A percentile compares a stretch with the other conserved stretches of the same genome.
Conservation (phyloP, 2,797 vertebrate genomes). For the Varecia variegata region DNA sequence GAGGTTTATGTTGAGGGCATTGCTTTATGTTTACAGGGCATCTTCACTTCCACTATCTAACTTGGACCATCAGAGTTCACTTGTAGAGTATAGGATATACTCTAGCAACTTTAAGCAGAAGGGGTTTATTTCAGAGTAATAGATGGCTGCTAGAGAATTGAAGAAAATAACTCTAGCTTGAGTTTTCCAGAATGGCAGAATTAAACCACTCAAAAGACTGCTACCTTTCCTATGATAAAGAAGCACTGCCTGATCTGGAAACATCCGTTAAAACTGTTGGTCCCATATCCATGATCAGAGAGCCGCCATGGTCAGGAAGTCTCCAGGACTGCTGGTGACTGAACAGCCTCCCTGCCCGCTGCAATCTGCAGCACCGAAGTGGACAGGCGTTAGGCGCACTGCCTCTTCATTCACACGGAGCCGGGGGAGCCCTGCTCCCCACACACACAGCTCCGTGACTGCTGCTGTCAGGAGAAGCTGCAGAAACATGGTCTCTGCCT, state of each 20-base stretch:
- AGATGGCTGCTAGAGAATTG: not conserved
- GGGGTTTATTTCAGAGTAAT: not conserved
- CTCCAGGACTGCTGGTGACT: not conserved
- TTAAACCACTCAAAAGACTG: not conserved
- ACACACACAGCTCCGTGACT: not conserved
- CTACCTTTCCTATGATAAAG: not conserved
- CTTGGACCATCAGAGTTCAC: not conserved
- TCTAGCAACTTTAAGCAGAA: not conserved
- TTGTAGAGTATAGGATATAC: not conserved
- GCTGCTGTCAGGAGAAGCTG: not conserved
- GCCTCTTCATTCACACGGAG: not conserved
- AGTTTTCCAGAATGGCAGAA: not conserved
- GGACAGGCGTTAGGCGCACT: too few species aligned
- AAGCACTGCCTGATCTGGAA: not conserved
- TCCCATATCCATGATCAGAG: not conserved
- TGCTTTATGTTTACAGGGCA: not conserved
- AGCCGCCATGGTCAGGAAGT: not conserved
- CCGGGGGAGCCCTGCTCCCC: not conserved
- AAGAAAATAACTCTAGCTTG: not conserved
- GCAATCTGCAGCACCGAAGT: not conserved
- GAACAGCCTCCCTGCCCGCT: not conserved
- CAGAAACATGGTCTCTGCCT: not conserved
- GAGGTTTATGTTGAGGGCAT: not conserved
- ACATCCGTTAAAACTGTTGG: not conserved
- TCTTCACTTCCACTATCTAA: not conserved